Percentiles rank a stretch among this genome's conserved stretches.
phyloP scores from a whole-genome alignment of 1,140 invertebrate species.

The Holcopasites calliopsidis region DNA sequence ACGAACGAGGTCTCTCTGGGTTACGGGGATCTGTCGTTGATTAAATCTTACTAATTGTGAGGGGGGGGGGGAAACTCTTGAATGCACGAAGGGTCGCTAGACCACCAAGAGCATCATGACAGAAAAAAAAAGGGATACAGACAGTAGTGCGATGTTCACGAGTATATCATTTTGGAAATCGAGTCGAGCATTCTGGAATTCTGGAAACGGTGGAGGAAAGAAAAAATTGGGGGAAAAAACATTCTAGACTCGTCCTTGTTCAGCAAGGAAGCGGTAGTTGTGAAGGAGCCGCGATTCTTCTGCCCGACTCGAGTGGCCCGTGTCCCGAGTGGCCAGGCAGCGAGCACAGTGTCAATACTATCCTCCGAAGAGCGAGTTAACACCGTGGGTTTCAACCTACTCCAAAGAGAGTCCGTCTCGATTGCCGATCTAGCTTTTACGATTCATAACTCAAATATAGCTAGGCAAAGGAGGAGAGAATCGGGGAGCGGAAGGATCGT shows the following conservation, averaged over 20 bases:
- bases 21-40: too few species aligned
- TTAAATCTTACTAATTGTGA: too few species aligned
- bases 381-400: constrained; percentile 64
- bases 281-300: constrained; percentile 17
- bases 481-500: constrained; percentile 63
- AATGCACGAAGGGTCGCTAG: too few species aligned
- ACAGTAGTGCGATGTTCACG: background rate
- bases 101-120: background rate
- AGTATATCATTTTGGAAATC: background rate
- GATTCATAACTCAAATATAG: constrained; percentile 76
- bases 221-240: background rate
- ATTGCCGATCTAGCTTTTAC: constrained; percentile 78
- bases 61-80: too few species aligned
- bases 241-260: constrained; percentile 4
- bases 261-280: constrained; percentile 9
- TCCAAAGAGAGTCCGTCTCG: constrained; percentile 48
- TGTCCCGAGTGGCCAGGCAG: constrained; percentile 21
- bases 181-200: constrained; percentile 11
- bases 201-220: constrained; percentile 1
- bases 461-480: constrained; percentile 45
- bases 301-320: constrained; percentile 10
- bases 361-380: constrained; percentile 65
- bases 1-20: too few species aligned
- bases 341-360: constrained; percentile 60
- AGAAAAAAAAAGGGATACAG: background rate